Conservation (phyloP, 2,797 vertebrate species). For the Lagorchestes hirsutus region DNA sequence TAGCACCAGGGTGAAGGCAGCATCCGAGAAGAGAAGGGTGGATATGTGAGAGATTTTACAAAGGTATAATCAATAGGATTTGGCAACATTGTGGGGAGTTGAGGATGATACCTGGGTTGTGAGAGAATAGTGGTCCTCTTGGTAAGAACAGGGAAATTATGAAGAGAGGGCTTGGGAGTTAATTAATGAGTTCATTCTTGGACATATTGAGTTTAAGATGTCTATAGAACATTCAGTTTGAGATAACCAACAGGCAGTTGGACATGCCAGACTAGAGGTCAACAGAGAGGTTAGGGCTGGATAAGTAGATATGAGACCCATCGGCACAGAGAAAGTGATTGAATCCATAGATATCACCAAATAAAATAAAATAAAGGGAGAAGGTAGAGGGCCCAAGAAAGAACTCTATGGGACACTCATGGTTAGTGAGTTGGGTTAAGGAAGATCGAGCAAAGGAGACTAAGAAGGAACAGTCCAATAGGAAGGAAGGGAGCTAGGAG, state of each 20-base stretch:
- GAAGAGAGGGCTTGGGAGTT: neutral
- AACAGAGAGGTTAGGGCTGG: neutral
- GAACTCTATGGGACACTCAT: neutral
- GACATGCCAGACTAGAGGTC: neutral
- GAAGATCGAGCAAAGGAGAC: neutral
- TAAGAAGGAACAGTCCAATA: neutral
- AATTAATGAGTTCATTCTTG: neutral
- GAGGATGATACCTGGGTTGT: neutral
- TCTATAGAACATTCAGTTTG: neutral
- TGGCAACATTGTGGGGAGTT: neutral
- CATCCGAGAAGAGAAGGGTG: neutral
- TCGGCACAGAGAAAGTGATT: neutral
- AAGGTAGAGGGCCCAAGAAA: neutral
- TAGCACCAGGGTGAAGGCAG: neutral
- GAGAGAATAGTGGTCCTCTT: neutral
- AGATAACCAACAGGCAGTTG: neutral
- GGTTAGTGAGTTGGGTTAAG: neutral
- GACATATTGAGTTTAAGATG: neutral
- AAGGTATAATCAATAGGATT: neutral
- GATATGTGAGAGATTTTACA: neutral
- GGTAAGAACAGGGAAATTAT: neutral
- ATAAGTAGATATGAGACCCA: neutral
- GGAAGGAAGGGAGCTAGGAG: neutral
- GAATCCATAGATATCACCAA: neutral
- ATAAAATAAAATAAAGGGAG: no score